Base-by-base conservation (phyloP, 2,113 vertebrate genomes). In the Lagenorhynchus albirostris region DNA sequence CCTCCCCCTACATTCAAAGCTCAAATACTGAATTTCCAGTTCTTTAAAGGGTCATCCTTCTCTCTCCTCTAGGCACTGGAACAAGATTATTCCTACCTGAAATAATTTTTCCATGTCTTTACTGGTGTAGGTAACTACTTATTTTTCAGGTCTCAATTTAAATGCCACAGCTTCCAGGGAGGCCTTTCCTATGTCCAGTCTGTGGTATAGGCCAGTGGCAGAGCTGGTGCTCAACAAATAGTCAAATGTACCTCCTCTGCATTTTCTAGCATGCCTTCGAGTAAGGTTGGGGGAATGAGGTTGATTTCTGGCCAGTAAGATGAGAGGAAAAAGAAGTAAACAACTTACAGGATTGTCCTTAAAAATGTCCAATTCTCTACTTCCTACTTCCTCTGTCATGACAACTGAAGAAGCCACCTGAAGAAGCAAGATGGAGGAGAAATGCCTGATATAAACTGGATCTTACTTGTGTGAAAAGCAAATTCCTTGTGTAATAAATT, bases 111-210 rank as follows among this genome's bases (percentile, higher is more conserved):
- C 38, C 18, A 38, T 85, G 26, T 93, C n/a, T n/a, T 85, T 83
- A 31, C 31, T 18, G 14, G 6, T 87, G 4, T 73, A 71, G 8
- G 38, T 83, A 83, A 79, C 20, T 73, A 68, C 21, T 88, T 53
- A 82, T 73, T 95, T 83, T 97, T 79, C 63, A 79, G 31, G 47
- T 79, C 47, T 93, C 55, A 58, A 81, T 58, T 95, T 76, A 84
- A 91, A 80, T 85, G n/a, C 55, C 76, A 73, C 6, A 38, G 31
- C 44, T 80, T 80, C 70, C 53, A 26, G 8, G 15, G 14, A n/a
- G 38, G 36, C 1, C n/a, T 96, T 89, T 81, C 41, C 58, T 92
- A 25, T 50, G 50, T 63, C 23, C 58, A 71, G 68, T 44, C 53
- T 91, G 14, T 88, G n/a, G 23, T 67, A 53, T 79, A 73, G 23